Base-by-base conservation (phyloP, 2,113 vertebrate species). In the Peucedramus taeniatus region DNA sequence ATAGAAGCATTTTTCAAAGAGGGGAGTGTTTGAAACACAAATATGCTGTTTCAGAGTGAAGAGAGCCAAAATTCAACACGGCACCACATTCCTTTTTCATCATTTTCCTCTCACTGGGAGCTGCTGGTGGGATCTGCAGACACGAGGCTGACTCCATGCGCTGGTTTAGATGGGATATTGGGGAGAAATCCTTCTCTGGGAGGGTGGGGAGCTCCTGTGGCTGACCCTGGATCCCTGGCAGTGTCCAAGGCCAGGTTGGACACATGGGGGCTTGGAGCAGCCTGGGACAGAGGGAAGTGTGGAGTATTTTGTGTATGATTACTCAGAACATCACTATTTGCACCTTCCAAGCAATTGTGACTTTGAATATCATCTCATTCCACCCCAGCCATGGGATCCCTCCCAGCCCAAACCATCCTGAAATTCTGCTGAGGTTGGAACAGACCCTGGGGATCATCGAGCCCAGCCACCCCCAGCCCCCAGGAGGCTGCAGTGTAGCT, bases 21-120 rank as follows among this genome's bases (percentile, higher is more conserved):
- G 15, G 7, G 8, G 7, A 35, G 24, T 1, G 16, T 14, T 54
- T 37, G 76, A 72, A 59, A 35, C 10, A 21, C 26, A 24, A 23
- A 14, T 3, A 4, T 6, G 24, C n/a, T 13, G 13, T 16, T 42
- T 13, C 45, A 26, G 19, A 64, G 8, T 2, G 23, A 26, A 15
- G 9, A 30, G 42, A 47, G 40, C 35, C 37, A 5, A 11, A 37
- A 3, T 22, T 44, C 11, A 31, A 16, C 26, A 3, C 0, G 20
- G 21, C 40, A 9, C 12, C 24, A 18, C 3, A 0, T 13, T 47
- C 10, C 7, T 33, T 66, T 57, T 7, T 12, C 5, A 3, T 5
- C 1, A 5, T 24, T 31, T 22, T 7, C 21, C 12, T 37, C 19
- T 66, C 4, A 1, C 60, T 23, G 40, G 23, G 57, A 84, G 57